A percentile compares a stretch with the other conserved stretches of the same genome.
Evolutionary conservation across 2,797 vertebrate species (phyloP).

Genomic region (Diceros bicornis): DNA sequence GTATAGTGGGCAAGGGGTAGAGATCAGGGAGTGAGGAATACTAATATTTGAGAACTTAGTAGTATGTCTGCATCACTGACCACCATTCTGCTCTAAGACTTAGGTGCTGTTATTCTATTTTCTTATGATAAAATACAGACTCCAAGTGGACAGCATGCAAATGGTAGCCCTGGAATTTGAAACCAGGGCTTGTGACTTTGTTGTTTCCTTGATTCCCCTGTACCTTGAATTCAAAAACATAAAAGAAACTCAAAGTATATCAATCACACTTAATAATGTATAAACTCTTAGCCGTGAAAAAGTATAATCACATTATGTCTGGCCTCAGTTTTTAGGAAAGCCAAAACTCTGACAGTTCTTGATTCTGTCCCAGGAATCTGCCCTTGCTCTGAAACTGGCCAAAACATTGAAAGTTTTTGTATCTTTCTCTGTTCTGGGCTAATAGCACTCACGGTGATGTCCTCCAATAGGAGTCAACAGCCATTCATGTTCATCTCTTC

Average conservation of each 20-base stretch:
- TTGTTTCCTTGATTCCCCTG: background rate
- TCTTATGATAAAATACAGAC: background rate
- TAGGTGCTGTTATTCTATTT: background rate
- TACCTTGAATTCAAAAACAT: constrained; percentile 46
- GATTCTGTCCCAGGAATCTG: background rate
- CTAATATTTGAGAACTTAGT: background rate
- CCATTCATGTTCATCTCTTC: background rate
- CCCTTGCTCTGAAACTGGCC: background rate
- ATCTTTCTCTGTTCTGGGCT: background rate
- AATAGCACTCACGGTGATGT: fast-evolving
- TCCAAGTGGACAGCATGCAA: background rate
- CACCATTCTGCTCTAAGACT: background rate
- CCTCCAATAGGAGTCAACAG: background rate
- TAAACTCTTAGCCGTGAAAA: background rate
- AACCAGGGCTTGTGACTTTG: background rate
- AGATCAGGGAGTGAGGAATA: background rate
- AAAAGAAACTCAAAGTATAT: background rate
- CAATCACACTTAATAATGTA: background rate
- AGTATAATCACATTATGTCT: background rate
- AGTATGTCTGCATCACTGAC: background rate
- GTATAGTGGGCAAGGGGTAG: background rate
- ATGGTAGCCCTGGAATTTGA: background rate
- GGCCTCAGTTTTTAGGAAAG: constrained; percentile 41
- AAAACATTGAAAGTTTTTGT: background rate
- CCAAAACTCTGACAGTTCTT: background rate